Percentiles rank a stretch among this genome's conserved stretches.
Evolutionary conservation across 2,797 vertebrate genomes (phyloP).

Genomic region (Sebastes reedi): DNA sequence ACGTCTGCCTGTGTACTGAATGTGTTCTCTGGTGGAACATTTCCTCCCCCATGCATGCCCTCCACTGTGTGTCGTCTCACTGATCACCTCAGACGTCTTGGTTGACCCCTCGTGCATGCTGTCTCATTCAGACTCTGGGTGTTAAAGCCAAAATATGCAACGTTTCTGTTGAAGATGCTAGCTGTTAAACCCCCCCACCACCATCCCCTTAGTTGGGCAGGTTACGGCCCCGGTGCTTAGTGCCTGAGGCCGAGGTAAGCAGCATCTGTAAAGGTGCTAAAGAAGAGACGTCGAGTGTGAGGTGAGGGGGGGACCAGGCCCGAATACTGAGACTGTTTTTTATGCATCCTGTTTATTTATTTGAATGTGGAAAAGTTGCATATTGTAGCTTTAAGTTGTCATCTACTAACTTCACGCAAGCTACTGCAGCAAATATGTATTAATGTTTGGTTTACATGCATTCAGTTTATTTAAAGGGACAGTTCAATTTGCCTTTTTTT

Average conservation of each 20-base stretch:
- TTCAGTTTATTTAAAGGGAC: constrained; percentile 16
- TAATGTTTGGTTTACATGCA: neutral
- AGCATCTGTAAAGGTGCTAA: neutral
- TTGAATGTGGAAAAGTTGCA: constrained; percentile 39
- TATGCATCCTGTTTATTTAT: constrained; percentile 36
- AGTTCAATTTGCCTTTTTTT: neutral
- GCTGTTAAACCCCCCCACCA: neutral
- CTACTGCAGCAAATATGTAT: neutral
- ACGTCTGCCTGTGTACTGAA: constrained; percentile 46
- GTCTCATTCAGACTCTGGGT: constrained; percentile 2
- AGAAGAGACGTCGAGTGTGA: neutral
- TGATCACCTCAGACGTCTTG: neutral
- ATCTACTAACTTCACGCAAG: neutral
- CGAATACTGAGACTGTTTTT: neutral
- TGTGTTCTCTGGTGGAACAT: constrained; percentile 51
- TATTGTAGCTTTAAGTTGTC: constrained; percentile 24
- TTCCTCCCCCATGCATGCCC: constrained; percentile 57
- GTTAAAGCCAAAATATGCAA: constrained; percentile 30
- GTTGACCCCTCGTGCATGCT: neutral
- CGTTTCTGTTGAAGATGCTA: neutral
- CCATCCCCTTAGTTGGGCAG: neutral
- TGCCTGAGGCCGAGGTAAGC: neutral
- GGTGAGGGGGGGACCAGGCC: neutral
- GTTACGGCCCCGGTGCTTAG: neutral
- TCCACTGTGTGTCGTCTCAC: neutral